A percentile compares a stretch with the other conserved stretches of the same genome.
phyloP scores from a whole-genome alignment of 1,140 invertebrate species.

The Carposina sasakii region DNA sequence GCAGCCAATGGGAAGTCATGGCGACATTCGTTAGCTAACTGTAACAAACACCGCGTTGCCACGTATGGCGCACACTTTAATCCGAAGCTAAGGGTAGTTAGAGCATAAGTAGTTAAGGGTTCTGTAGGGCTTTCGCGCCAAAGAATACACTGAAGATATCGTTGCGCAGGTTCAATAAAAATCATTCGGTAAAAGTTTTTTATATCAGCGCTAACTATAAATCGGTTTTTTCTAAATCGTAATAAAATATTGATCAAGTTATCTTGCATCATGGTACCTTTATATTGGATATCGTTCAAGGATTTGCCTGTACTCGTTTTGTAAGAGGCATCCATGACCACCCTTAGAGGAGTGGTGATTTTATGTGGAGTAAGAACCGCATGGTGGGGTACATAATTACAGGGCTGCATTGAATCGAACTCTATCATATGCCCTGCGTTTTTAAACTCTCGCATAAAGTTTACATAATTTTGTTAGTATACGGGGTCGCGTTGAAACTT shows the following conservation, averaged over 20 bases:
- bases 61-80: conserved; percentile 28
- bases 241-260: conserved; percentile 14
- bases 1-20: neutral
- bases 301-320: conserved; percentile 14
- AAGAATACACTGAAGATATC: conserved; percentile 29
- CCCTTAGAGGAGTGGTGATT: neutral
- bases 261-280: conserved; percentile 13
- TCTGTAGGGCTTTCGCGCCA: conserved; percentile 21
- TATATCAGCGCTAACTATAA: conserved; percentile 28
- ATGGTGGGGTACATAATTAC: neutral
- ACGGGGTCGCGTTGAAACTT: conserved; percentile 1
- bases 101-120: conserved; percentile 18
- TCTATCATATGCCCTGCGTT: neutral
- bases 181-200: conserved; percentile 31
- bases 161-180: conserved; percentile 9
- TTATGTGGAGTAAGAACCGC: neutral
- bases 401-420: neutral
- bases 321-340: neutral
- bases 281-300: conserved; percentile 32
- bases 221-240: conserved; percentile 20
- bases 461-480: neutral
- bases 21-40: conserved; percentile 19
- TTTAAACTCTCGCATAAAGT: neutral
- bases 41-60: conserved; percentile 26
- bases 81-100: conserved; percentile 44